phyloP scores from a whole-genome alignment of 2,797 vertebrate species.

The Anguilla megastoma region DNA sequence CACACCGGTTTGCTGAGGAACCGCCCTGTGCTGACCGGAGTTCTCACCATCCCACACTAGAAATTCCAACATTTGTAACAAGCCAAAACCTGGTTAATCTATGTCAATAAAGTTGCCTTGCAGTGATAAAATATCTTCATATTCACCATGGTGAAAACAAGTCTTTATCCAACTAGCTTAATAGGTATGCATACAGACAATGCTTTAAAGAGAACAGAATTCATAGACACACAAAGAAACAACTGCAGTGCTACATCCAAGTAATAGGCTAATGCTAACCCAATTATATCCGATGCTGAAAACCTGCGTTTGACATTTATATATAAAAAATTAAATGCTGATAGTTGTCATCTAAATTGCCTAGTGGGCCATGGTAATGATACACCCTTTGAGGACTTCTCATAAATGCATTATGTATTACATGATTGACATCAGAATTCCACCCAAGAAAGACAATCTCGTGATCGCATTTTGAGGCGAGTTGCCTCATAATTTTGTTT shows the following conservation, averaged over 20 bases:
- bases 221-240: neutral
- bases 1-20: neutral
- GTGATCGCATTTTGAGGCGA: neutral
- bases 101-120: neutral
- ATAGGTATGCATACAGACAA: neutral
- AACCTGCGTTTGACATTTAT: neutral
- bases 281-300: neutral
- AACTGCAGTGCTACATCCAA: neutral
- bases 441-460: neutral
- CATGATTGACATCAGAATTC: conserved; percentile 12
- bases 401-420: neutral
- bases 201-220: neutral
- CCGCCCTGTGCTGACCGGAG: neutral
- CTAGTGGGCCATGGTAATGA: neutral
- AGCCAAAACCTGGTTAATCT: neutral
- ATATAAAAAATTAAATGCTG: neutral
- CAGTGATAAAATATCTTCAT: too few relatives aligned
- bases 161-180: neutral
- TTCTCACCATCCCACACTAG: neutral
- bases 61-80: neutral
- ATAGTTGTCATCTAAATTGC: neutral
- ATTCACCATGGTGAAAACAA: neutral
- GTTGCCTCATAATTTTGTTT: neutral
- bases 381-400: neutral
- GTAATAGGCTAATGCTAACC: neutral